A percentile compares a stretch with the other conserved stretches of the same genome.
Conservation (phyloP, 2,888 invertebrate species). For the Morpho deidamia region DNA sequence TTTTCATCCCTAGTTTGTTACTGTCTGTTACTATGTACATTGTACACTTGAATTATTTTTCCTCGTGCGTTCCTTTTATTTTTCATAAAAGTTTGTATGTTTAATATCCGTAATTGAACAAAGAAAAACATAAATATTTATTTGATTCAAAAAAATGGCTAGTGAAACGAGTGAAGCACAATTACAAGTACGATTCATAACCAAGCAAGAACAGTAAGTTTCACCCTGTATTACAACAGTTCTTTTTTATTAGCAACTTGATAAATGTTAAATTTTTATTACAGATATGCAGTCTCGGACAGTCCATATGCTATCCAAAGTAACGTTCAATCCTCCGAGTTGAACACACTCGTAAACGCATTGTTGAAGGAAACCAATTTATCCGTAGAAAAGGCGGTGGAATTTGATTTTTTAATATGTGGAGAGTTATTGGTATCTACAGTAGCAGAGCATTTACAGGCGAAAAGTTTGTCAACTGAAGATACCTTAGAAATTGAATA, state of each 20-base stretch:
- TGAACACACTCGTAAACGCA: slow-evolving; percentile 89
- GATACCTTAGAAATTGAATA: slow-evolving; percentile 94
- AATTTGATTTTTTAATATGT: slow-evolving; percentile 93
- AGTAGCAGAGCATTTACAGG: slow-evolving; percentile 86
- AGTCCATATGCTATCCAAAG: slow-evolving; percentile 90
- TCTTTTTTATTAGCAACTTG: too few relatives aligned
- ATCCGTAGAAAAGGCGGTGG: slow-evolving; percentile 63
- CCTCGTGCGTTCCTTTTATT: neutral
- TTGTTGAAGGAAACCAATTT: slow-evolving; percentile 80
- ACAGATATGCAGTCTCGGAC: slow-evolving; percentile 92
- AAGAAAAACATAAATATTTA: neutral
- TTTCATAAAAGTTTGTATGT: neutral
- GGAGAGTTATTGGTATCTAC: slow-evolving; percentile 88
- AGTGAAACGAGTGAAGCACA: slow-evolving; percentile 70
- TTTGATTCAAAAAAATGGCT: slow-evolving; percentile 5
- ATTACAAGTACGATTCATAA: slow-evolving; percentile 87
- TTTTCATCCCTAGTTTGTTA: too few relatives aligned
- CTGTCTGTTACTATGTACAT: too few relatives aligned
- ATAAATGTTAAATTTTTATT: slow-evolving; percentile 10
- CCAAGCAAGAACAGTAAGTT: slow-evolving; percentile 89
- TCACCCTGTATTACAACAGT: neutral
- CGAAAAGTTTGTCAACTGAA: slow-evolving; percentile 88
- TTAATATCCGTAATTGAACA: neutral
- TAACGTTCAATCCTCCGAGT: slow-evolving; percentile 81
- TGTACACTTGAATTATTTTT: too few relatives aligned